A percentile compares a stretch with the other conserved stretches of the same genome.
Conservation (phyloP, 2,797 vertebrate species). For the Crocidura indochinensis region DNA sequence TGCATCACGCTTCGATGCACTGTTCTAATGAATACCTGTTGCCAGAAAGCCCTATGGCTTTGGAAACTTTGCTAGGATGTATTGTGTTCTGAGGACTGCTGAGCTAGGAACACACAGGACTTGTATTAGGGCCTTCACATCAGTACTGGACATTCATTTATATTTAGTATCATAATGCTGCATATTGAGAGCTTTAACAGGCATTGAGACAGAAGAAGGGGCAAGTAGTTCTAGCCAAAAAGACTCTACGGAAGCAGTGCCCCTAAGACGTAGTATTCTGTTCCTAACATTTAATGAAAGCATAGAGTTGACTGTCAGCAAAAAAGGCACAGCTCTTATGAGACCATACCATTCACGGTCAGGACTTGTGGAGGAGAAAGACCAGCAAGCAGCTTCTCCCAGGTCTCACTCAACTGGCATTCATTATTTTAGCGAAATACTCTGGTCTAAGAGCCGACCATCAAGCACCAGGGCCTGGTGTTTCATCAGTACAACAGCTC, state of each 20-base stretch:
- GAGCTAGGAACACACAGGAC: not conserved
- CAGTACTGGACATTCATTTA: not conserved
- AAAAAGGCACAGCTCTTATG: not conserved
- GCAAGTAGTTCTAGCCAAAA: not conserved
- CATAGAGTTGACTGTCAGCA: not conserved
- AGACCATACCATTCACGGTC: not conserved
- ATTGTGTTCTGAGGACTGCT: not conserved
- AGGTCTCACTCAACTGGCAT: not conserved
- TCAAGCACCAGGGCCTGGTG: constrained; percentile 63
- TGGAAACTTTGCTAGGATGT: not conserved
- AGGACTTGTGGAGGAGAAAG: not conserved
- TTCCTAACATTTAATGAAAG: constrained; percentile 13
- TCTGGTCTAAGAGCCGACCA: not conserved
- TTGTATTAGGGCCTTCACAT: not conserved
- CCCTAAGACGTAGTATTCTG: not conserved
- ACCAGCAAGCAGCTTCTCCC: not conserved
- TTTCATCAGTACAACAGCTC: constrained; percentile 44
- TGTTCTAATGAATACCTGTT: not conserved
- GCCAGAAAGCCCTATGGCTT: constrained; percentile 1
- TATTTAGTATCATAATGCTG: not conserved
- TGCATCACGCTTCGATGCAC: not conserved
- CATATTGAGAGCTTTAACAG: not conserved
- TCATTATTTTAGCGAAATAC: constrained; percentile 38
- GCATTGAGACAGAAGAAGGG: not conserved
- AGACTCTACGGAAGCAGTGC: not conserved